A percentile compares a stretch with the other conserved stretches of the same genome.
These are phyloP conservation scores for Limnodromus scolopaceus DNA, from an alignment of 2,797 vertebrate species.

Conservation along the genomic window DNA sequence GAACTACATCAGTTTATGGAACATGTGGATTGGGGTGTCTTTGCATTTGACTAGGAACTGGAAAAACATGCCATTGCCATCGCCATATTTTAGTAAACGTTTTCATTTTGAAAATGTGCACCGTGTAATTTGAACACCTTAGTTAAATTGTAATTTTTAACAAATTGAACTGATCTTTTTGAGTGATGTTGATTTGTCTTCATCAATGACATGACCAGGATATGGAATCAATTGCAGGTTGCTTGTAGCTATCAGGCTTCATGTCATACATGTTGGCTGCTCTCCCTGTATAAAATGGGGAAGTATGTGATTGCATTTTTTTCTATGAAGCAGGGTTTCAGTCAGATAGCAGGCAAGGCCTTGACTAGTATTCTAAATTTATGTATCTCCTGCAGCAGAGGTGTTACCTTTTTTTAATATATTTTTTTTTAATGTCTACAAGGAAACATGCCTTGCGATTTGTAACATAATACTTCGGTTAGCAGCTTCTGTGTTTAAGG, in stretches of 20 bases:
- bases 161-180: neutral
- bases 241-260: neutral
- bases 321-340: neutral
- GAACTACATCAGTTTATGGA: neutral
- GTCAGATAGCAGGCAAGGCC: neutral
- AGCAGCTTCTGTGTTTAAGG: constrained; percentile 62
- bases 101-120: constrained; percentile 27
- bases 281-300: neutral
- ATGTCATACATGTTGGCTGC: neutral
- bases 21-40: neutral
- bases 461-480: constrained; percentile 28
- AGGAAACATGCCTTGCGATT: neutral
- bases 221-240: neutral
- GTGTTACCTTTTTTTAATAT: neutral
- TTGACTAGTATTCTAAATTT: neutral
- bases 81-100: constrained; percentile 31
- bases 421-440: neutral
- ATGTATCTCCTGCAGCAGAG: neutral
- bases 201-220: neutral
- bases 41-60: neutral
- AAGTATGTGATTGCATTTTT: neutral
- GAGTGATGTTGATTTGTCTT: neutral
- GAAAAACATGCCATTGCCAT: neutral
- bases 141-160: neutral
- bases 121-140: neutral